Evolutionary conservation across 2,113 vertebrate genomes (phyloP).

Genomic region (Pseudorasbora parva): DNA sequence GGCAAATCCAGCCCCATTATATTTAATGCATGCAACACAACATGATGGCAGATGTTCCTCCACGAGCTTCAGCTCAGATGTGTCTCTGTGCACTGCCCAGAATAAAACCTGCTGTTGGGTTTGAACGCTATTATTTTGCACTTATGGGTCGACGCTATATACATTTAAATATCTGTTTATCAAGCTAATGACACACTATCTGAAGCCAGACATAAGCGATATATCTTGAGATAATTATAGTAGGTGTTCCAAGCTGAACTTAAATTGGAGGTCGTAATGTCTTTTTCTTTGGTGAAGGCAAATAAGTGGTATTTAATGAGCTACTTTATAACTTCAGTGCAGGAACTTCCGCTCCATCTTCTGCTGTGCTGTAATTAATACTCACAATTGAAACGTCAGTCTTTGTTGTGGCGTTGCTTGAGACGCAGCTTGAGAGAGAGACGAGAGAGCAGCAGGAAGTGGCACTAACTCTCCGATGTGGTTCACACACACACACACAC

Average conservation of each 20-base stretch:
- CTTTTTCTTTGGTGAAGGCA: conserved; percentile 34
- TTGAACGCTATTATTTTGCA: not conserved
- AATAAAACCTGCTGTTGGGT: not conserved
- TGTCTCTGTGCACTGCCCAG: not conserved
- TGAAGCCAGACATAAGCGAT: conserved; percentile 27
- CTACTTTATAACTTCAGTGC: not conserved
- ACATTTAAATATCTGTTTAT: conserved; percentile 6
- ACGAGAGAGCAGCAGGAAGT: conserved; percentile 47
- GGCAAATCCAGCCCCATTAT: no score
- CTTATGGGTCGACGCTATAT: not conserved
- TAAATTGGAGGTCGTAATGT: conserved; percentile 2
- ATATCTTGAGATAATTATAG: conserved; percentile 51
- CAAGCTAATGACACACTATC: conserved; percentile 37
- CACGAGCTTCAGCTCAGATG: not conserved
- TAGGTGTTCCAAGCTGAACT: conserved; percentile 46
- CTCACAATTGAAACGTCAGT: not conserved
- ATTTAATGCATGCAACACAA: no score
- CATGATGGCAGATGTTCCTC: no score
- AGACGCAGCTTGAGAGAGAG: conserved; percentile 42
- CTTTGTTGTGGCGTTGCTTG: conserved; percentile 44
- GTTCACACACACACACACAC: conserved; percentile 39
- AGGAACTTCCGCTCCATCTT: conserved; percentile 37
- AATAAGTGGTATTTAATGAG: conserved; percentile 44
- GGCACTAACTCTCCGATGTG: conserved; percentile 50
- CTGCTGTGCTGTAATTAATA: conserved; percentile 50